Evolutionary conservation across 2,888 invertebrate species (phyloP).

Genomic region (Aporophyla nigra): DNA sequence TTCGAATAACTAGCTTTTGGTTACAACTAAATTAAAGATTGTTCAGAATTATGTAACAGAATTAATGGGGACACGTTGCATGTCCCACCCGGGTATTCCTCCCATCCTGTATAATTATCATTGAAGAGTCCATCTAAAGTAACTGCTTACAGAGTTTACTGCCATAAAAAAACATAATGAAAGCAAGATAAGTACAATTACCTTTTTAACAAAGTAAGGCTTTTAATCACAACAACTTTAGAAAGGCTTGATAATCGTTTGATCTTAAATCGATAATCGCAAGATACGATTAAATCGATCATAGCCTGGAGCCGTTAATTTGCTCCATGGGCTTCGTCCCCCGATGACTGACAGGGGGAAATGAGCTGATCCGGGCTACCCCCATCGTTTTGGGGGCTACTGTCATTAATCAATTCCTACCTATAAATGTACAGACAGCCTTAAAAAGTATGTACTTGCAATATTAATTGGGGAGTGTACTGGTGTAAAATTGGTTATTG

Average conservation of each 20-base stretch:
- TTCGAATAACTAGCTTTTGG: too few relatives aligned
- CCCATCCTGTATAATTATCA: too few relatives aligned
- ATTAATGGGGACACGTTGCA: too few relatives aligned
- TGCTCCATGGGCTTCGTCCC: slow-evolving; percentile 31
- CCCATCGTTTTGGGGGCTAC: slow-evolving; percentile 31
- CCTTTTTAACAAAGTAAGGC: neutral
- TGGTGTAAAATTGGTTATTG: too few relatives aligned
- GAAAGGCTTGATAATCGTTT: slow-evolving; percentile 24
- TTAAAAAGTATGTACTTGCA: neutral
- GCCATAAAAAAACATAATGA: neutral
- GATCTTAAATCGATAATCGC: slow-evolving; percentile 33
- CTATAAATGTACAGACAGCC: neutral
- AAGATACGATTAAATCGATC: slow-evolving; percentile 38
- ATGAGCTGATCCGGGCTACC: slow-evolving; percentile 52
- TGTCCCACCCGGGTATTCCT: too few relatives aligned
- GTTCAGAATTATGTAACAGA: too few relatives aligned
- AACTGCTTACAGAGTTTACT: neutral
- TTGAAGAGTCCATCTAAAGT: too few relatives aligned
- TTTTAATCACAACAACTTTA: slow-evolving; percentile 20
- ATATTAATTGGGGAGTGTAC: too few relatives aligned
- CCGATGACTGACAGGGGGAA: slow-evolving; percentile 53
- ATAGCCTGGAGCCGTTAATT: slow-evolving; percentile 37
- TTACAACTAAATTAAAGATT: too few relatives aligned
- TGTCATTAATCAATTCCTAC: slow-evolving; percentile 50
- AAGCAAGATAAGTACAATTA: neutral